Conservation (phyloP, 2,888 invertebrate genomes). For the Spodoptera picta region DNA sequence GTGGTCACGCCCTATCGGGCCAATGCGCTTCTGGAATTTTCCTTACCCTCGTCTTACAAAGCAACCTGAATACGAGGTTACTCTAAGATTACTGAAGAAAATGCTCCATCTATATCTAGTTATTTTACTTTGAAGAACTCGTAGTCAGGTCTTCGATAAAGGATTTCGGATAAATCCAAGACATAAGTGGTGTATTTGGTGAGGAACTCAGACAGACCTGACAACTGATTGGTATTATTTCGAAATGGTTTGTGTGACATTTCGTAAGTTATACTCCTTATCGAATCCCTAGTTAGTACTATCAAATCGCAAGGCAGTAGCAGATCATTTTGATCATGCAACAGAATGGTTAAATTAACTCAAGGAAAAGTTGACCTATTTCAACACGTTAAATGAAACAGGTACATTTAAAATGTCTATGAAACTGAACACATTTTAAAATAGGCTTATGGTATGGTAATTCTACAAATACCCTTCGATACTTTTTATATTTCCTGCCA, state of each 20-base stretch:
- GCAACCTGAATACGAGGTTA: conserved; percentile 21
- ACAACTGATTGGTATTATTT: too few species aligned
- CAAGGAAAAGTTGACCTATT: conserved; percentile 39
- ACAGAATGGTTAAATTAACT: conserved; percentile 24
- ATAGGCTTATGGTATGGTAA: conserved; percentile 1
- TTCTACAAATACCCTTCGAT: not conserved
- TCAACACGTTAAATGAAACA: conserved; percentile 11
- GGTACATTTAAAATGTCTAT: conserved; percentile 9
- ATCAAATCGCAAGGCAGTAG: not conserved
- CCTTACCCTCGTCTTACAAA: conserved; percentile 13
- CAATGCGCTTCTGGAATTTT: conserved; percentile 24
- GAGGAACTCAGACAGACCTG: not conserved
- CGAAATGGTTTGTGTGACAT: too few species aligned
- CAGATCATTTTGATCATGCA: conserved; percentile 34
- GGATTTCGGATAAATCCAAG: conserved; percentile 20
- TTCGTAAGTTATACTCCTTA: too few species aligned
- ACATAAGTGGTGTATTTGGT: conserved; percentile 8
- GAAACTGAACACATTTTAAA: conserved; percentile 7
- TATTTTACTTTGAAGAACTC: conserved; percentile 26
- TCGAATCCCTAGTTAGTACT: too few species aligned
- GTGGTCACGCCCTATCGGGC: conserved; percentile 10
- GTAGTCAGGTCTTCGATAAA: conserved; percentile 17
- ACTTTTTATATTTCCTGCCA: not conserved
- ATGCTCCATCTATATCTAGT: conserved; percentile 10
- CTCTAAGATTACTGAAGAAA: conserved; percentile 23